Evolutionary conservation across 1,140 invertebrate genomes (phyloP), one percentile per base, ranked within the genome.

Genomic region (Habropoda laboriosa): DNA sequence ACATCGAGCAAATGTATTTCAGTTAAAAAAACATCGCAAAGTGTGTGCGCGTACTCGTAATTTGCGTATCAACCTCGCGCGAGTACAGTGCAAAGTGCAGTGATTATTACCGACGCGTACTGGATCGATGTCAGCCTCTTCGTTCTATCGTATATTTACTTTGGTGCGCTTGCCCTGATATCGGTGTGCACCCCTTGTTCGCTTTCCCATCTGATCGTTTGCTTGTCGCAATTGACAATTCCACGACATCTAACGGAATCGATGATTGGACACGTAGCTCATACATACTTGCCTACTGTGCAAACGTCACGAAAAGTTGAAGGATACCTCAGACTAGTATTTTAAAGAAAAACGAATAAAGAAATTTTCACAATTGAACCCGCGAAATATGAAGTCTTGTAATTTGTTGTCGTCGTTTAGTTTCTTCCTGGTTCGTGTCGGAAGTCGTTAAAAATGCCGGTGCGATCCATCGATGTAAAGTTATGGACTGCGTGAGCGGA

Each of bases 41-140:
- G 70, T 47, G 32, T 60, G 70, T 55, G 74, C 5, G 16, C 16
- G 51, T 73, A 47, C 53, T 8, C 24, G 30, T 66, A 72, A 71
- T 55, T 60, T 79, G 55, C 77, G 53, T 78, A 53, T 51, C 70
- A 51, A 12, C n/a, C 32, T 82, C 68, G 47, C 68, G 64, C 32
- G 68, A 73, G 51, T 68, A 71, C 74, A 74, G 86, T 88, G 88
- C 81, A 88, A 88, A 89, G 87, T 89, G 83, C 87, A 89, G 81
- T 86, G 86, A 68, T 77, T 80, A 76, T 79, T 73, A 73, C 70
- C 35, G 70, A 79, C 77, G 38, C 77, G 58, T 64, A 79, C 35
- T 40, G 70, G 77, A 79, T 79, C 70, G 57, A 79, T 72, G 68
- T 73, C 76, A 64, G 64, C 2, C 47, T 61, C 35, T 35, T 68